These are phyloP conservation scores for Budorcas taxicolor DNA, from an alignment of 2,113 vertebrate genomes.

Conservation along the genomic window DNA sequence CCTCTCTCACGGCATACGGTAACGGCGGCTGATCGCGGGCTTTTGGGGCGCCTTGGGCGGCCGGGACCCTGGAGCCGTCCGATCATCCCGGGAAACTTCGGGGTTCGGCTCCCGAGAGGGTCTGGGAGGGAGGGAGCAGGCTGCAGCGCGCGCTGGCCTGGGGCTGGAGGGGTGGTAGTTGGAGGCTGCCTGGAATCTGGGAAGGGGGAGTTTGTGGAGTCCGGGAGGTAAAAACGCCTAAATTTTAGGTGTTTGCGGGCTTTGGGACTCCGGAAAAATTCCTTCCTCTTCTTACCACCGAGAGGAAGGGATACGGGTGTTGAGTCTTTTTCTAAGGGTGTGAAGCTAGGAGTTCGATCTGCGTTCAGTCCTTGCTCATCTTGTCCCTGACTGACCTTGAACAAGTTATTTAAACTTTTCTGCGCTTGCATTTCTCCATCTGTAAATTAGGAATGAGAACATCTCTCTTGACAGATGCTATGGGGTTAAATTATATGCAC, in stretches of 20 bases:
- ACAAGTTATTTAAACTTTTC: slow-evolving; percentile 65
- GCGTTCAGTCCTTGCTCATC: not conserved
- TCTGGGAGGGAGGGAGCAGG: not conserved
- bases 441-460: slow-evolving; percentile 12
- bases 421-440: slow-evolving; percentile 10
- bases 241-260: not conserved
- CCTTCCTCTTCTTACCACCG: not conserved
- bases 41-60: not conserved
- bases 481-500: slow-evolving; percentile 32
- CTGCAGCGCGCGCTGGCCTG: not conserved
- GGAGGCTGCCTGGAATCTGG: not conserved
- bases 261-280: not conserved
- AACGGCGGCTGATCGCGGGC: not conserved
- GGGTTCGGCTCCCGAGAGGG: not conserved
- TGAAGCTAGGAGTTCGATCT: not conserved
- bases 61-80: not conserved
- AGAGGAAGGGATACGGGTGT: not conserved
- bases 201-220: not conserved
- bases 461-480: slow-evolving; percentile 26
- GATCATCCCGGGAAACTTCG: slow-evolving; percentile 14
- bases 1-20: slow-evolving; percentile 40
- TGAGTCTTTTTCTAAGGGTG: not conserved
- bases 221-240: not conserved
- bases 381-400: slow-evolving; percentile 70
- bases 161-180: not conserved